Evolutionary conservation across 2,113 vertebrate species (phyloP).

Genomic region (Gila orcuttii): DNA sequence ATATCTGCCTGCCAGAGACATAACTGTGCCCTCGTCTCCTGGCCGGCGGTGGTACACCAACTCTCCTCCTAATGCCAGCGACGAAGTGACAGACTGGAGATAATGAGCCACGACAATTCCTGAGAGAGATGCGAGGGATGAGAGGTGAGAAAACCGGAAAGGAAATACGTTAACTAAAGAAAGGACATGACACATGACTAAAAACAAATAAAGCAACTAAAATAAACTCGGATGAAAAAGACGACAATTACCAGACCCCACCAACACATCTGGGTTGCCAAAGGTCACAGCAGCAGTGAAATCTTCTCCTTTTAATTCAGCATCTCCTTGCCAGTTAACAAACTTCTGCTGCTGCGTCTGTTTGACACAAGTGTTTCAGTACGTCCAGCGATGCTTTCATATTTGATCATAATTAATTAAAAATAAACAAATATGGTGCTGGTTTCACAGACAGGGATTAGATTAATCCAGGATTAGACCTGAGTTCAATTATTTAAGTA

Average conservation of each 20-base stretch:
- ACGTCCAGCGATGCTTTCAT: not conserved
- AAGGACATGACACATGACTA: not conserved
- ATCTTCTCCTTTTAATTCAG: slow-evolving; percentile 83
- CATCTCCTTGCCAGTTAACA: slow-evolving; percentile 88
- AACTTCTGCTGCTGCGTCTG: slow-evolving; percentile 90
- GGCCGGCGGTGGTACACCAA: slow-evolving; percentile 85
- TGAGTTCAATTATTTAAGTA: no score
- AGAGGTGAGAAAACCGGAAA: not conserved
- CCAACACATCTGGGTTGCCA: slow-evolving; percentile 85
- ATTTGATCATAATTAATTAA: not conserved
- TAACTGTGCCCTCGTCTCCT: slow-evolving; percentile 83
- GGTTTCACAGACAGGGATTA: no score
- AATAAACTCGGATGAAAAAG: not conserved
- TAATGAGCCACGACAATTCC: slow-evolving; percentile 86
- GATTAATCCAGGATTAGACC: no score
- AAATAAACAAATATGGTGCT: not conserved
- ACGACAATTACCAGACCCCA: slow-evolving; percentile 81
- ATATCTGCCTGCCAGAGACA: slow-evolving; percentile 86
- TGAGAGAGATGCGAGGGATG: slow-evolving; percentile 40
- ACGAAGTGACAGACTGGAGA: slow-evolving; percentile 84
- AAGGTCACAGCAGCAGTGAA: slow-evolving; percentile 84
- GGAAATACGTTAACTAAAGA: not conserved
- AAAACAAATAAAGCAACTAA: not conserved
- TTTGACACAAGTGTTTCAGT: not conserved
- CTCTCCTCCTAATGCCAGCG: slow-evolving; percentile 85